Evolutionary conservation across 2,797 vertebrate genomes (phyloP), one percentile per base, ranked within the genome.

Genomic region (Peromyscus nudipes): DNA sequence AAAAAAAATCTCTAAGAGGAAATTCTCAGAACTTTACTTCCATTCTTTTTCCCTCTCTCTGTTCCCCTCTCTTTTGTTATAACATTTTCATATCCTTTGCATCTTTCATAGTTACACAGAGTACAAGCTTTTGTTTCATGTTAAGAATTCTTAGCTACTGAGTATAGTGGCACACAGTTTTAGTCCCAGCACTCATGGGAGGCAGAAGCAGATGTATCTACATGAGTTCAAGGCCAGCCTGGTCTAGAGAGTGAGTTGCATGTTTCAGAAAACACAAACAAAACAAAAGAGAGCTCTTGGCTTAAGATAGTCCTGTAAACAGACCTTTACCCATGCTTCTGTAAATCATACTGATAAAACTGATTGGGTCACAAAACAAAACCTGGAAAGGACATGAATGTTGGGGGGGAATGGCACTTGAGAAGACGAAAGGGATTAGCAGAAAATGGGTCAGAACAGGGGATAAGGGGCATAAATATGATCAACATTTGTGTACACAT

Each of bases 21-120:
- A 92, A 57, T 71, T 37, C n/a, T 81, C 8, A 12, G 16, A 75
- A 4, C 25, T 91, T 95, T 95, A 27, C 37, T 57, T 25, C 12
- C 19, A 11, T 60, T 34, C 19, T 43, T 62, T 57, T 11, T 31
- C 27, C 49, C 14, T 79, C 19, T 46, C 75, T 55, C 43, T 77
- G 29, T 16, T 60, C 16, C 80, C 12, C 80, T 95, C 19, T 64
- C n/a, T 95, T 16, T 69, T 86, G 77, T 60, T 94, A 55, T 17
- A 31, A 64, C 49, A 82, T 96, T 96, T 64, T 25, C n/a, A 84
- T 62, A 55, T 89, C 14, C 16, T 96, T 97, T 97, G 60, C 49
- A 55, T 84, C 82, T 81, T 96, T 93, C 55, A 62, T 87, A 85
- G 89, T 92, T 95, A 65, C 4, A 80, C n/a, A 94, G 49, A 75